These are phyloP conservation scores for Eospalax fontanierii DNA, from an alignment of 2,797 vertebrate genomes.

Conservation along the genomic window DNA sequence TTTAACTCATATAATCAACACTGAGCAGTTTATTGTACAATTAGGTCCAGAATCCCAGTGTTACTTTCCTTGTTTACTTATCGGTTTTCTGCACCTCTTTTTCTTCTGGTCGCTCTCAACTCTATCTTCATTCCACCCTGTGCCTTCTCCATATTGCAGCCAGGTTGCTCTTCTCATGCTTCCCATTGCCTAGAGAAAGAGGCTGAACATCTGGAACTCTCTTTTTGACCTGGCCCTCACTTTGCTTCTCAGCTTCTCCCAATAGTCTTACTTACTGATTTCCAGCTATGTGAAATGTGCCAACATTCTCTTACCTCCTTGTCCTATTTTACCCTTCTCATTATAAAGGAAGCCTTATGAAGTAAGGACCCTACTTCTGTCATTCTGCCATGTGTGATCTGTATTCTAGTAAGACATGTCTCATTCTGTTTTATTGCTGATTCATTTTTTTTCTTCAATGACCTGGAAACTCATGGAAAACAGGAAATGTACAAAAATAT, in stretches of 20 bases:
- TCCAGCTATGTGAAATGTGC: not conserved
- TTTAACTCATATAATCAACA: not conserved
- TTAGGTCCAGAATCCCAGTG: not conserved
- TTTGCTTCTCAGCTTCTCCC: not conserved
- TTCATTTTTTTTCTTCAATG: not conserved
- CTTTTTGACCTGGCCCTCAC: not conserved
- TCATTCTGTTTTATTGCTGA: not conserved
- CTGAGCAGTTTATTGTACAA: not conserved
- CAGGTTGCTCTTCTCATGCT: not conserved
- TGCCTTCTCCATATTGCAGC: not conserved
- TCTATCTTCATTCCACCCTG: accelerated
- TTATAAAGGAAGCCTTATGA: not conserved
- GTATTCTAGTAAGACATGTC: not conserved
- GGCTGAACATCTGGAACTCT: not conserved
- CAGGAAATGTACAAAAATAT: not conserved
- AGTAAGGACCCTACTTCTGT: not conserved
- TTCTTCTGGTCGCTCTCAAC: not conserved
- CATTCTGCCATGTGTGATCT: not conserved
- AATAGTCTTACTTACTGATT: not conserved
- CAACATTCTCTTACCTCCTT: not conserved
- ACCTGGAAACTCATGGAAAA: not conserved
- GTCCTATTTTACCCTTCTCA: not conserved
- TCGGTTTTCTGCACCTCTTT: not conserved
- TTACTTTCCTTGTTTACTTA: not conserved
- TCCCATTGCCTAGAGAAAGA: not conserved